Evolutionary conservation across 2,888 invertebrate species (phyloP), one percentile per base, ranked within the genome.

Genomic region (Dione vanillae): DNA sequence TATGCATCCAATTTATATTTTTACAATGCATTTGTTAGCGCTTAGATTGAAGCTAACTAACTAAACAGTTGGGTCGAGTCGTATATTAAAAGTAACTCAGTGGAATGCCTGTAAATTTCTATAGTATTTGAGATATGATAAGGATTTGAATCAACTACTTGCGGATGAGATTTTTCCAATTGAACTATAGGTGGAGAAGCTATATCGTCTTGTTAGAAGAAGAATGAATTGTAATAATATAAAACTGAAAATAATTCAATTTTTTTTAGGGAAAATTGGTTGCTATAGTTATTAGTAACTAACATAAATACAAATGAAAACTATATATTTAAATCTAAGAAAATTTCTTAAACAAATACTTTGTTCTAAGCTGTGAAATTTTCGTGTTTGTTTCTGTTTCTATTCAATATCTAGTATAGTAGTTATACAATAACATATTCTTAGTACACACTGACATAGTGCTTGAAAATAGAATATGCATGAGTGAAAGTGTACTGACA

Each of bases 381-480:
- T 16, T 47, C 16, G 1, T 14, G 3, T 47, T 16, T 14, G 45
- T 47, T 10, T 19, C 16, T 47, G 16, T 61, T 12, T 16, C 19
- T 6, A 41, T 58, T 19, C 19, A 45, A 16, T 43, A 61, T 61
- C 12, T 61, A n/a, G 11, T 35, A 5, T 14, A 41, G 19, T 40
- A 58, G 56, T 19, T 12, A 40, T 40, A 51, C 27, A 37, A 54
- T 35, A 51, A 40, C 16, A 49, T 52, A 52, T 12, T 54, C 14
- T 16, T 27, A 37, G 20, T n/a, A 62, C 45, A 62, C 52, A 45
- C 19, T n/a, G 41, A 1, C 41, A 19, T 49, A 64, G 51, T 62
- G 27, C 45, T 51, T 41, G 52, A 52, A 51, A 58, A 58, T 65
- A 64, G 69, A 71, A 74, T 74, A 74, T 74, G 69, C 45, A 74